These are phyloP conservation scores for Drosophila vallismaia DNA, from an alignment of 2,888 invertebrate genomes.

Conservation along the genomic window DNA sequence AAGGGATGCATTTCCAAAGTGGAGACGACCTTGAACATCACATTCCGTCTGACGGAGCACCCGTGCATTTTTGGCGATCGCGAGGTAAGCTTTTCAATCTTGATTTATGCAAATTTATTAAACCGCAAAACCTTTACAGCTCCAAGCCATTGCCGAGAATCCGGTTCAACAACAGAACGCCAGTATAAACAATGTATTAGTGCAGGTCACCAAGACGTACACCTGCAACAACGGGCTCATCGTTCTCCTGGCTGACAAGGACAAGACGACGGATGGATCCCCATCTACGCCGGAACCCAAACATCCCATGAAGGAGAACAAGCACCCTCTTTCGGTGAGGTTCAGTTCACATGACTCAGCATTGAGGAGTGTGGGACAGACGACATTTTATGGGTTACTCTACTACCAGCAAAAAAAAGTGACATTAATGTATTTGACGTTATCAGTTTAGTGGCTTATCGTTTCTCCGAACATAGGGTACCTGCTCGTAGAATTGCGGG, in stretches of 20 bases:
- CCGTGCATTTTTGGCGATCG: slow-evolving; percentile 85
- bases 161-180: slow-evolving; percentile 43
- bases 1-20: slow-evolving; percentile 83
- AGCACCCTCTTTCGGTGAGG: slow-evolving; percentile 75
- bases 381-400: slow-evolving; percentile 2
- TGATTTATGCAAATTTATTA: no score
- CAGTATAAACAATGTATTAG: slow-evolving; percentile 52
- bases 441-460: slow-evolving; percentile 52
- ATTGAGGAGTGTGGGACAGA: neutral
- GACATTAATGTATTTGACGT: neutral
- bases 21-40: slow-evolving; percentile 84
- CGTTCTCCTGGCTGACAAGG: slow-evolving; percentile 20
- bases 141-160: slow-evolving; percentile 50
- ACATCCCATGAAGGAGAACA: slow-evolving; percentile 49
- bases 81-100: slow-evolving; percentile 56
- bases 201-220: slow-evolving; percentile 35
- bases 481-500: no score
- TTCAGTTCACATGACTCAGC: slow-evolving; percentile 13
- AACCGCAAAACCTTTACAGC: slow-evolving; percentile 19
- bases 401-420: neutral
- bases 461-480: slow-evolving; percentile 2
- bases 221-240: slow-evolving; percentile 56
- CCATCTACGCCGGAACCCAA: slow-evolving; percentile 31
- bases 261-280: slow-evolving; percentile 1
- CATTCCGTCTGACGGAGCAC: slow-evolving; percentile 85